Evolutionary conservation across 2,113 vertebrate genomes (phyloP).

Genomic region (Nettapus auritus): DNA sequence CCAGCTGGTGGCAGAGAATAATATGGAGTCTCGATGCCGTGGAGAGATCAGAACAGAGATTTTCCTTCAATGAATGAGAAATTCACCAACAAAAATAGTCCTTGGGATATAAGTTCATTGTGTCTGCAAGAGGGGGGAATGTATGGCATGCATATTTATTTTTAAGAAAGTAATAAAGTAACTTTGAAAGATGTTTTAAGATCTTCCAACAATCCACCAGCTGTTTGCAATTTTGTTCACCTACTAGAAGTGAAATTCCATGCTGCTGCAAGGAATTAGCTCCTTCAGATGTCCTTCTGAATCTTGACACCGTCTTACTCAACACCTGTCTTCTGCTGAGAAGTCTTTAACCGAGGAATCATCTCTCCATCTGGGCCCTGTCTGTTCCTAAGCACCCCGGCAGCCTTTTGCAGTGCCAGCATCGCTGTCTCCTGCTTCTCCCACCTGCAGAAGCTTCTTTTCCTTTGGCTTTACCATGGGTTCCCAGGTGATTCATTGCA

Average conservation of each 20-base stretch:
- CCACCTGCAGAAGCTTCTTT: not conserved
- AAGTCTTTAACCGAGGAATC: not conserved
- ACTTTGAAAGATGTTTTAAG: conserved; percentile 58
- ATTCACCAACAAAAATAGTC: not conserved
- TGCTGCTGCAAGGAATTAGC: conserved; percentile 11
- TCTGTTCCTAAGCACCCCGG: not conserved
- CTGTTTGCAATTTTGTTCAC: conserved; percentile 71
- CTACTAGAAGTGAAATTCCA: conserved; percentile 50
- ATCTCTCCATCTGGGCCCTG: not conserved
- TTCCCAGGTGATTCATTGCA: not conserved
- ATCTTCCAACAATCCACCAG: conserved; percentile 49
- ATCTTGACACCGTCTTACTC: not conserved
- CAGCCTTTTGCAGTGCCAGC: not conserved
- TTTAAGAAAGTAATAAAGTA: conserved; percentile 61
- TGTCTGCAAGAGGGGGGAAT: not conserved
- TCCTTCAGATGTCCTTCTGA: conserved; percentile 69
- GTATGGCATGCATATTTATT: conserved; percentile 38
- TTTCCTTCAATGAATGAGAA: not conserved
- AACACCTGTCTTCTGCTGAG: conserved; percentile 6
- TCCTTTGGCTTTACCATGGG: not conserved
- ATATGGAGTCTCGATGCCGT: not conserved
- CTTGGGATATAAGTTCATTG: not conserved
- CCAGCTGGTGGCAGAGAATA: not conserved
- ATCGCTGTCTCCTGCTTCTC: not conserved
- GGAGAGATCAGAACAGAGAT: not conserved